These are phyloP conservation scores for Piaya cayana DNA, from an alignment of 2,113 vertebrate species.

Conservation along the genomic window DNA sequence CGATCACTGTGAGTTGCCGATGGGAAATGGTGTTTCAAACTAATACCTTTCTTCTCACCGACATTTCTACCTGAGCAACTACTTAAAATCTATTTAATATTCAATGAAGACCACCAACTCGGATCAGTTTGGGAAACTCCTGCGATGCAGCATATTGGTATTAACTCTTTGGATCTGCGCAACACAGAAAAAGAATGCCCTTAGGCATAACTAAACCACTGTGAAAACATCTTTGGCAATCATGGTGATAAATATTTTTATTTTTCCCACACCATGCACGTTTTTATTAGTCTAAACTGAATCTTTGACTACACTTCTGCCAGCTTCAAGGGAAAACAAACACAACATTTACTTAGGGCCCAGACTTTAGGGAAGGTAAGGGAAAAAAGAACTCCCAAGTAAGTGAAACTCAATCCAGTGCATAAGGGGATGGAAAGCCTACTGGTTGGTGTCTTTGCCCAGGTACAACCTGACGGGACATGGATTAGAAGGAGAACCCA, in stretches of 20 bases:
- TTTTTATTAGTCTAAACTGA: background rate
- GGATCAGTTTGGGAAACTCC: background rate
- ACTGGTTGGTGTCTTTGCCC: background rate
- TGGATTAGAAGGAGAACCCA: background rate
- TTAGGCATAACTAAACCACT: background rate
- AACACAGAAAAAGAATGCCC: background rate
- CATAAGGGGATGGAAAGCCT: background rate
- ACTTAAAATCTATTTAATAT: background rate
- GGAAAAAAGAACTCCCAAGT: background rate
- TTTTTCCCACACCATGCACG: background rate
- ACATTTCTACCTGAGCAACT: background rate
- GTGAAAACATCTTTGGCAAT: background rate
- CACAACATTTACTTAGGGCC: background rate
- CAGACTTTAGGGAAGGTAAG: background rate
- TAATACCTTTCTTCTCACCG: background rate
- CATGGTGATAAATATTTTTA: background rate
- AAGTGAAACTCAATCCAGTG: background rate
- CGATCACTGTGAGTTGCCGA: background rate
- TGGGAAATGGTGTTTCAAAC: background rate
- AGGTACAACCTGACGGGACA: background rate
- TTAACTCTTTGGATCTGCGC: background rate
- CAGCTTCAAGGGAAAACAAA: background rate
- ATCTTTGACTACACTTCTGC: background rate
- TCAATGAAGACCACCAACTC: background rate
- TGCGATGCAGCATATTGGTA: background rate